Evolutionary conservation across 1,140 invertebrate genomes (phyloP), one percentile per base, ranked within the genome.

Genomic region (Metaphire vulgaris): DNA sequence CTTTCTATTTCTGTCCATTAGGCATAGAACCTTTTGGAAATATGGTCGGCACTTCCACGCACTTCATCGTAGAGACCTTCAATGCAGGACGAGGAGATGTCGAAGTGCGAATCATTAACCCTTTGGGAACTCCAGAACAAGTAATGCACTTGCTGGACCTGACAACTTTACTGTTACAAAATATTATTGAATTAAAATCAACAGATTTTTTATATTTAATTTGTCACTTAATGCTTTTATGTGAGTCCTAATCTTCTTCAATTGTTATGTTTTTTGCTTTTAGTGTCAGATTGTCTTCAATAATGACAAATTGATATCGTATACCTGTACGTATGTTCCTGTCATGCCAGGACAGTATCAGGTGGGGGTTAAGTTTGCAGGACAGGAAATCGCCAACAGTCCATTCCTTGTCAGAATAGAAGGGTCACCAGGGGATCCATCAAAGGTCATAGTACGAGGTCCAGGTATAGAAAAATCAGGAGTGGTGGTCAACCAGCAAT

Each of bases 301-400:
- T 21, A 56, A 56, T 21, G 41, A 56, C 41, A 56, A 56, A 21
- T 21, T 56, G 6, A 56, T 56, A 12, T 56, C 41, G 6, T 56
- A 56, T 56, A 6, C 6, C 41, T 56, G 41, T 21, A 56, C 21
- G 16, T 73, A 34, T 73, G 72, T 98, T 72, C 96, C 96, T 64
- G 96, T 94, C 0, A 93, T 94, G 21, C 96, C 96, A 1, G 96
- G 96, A 69, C 95, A 98, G 87, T 98, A 98, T 86, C 95, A 96
- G 84, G 86, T 88, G 69, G 92, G 96, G 76, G 94, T 98, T 30
- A 93, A 96, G 81, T 98, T 98, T 82, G 95, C 92, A 29, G 95
- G 97, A 80, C 95, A 96, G 83, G 93, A 97, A 85, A 97, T 99
- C 83, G 93, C 93, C 16, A 79, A 79, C 32, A 79, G 77, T 28